phyloP scores from a whole-genome alignment of 2,113 vertebrate genomes.

The Machaerirhynchus nigripectus region DNA sequence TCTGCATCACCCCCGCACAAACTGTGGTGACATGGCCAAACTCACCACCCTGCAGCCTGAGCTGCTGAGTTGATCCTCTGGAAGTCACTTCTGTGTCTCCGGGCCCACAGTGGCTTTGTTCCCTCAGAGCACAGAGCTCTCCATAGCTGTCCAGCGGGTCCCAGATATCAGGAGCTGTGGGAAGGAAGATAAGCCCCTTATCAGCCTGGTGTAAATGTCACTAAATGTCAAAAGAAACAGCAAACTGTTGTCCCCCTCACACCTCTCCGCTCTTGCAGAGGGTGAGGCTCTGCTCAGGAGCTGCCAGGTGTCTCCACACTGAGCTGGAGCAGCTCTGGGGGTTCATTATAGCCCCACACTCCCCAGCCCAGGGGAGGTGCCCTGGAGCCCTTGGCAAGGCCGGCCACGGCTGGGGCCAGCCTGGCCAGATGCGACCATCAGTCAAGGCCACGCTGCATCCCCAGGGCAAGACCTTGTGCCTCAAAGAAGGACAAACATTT shows the following conservation, averaged over 20 bases:
- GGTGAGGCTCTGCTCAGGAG: not conserved
- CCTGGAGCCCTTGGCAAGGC: not conserved
- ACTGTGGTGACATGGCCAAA: not conserved
- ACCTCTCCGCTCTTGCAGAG: not conserved
- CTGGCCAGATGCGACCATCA: constrained; percentile 32
- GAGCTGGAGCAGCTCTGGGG: not conserved
- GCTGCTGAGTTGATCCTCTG: not conserved
- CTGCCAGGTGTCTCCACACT: not conserved
- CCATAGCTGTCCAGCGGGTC: not conserved
- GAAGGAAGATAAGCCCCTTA: not conserved
- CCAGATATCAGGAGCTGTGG: not conserved
- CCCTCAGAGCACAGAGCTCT: not conserved
- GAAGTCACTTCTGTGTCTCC: not conserved
- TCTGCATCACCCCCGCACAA: not conserved
- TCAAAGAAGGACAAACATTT: not conserved
- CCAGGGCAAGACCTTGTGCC: not conserved
- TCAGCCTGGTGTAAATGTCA: not conserved
- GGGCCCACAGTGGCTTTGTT: not conserved
- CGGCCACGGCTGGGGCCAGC: not conserved
- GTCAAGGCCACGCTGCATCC: not conserved
- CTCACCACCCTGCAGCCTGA: not conserved
- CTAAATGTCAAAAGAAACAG: not conserved
- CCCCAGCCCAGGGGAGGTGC: not conserved
- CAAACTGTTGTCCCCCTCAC: not conserved
- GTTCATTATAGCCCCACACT: not conserved